Percentiles rank a stretch among this genome's conserved stretches.
phyloP scores from a whole-genome alignment of 2,797 vertebrate species.

The Pangasius macronema region DNA sequence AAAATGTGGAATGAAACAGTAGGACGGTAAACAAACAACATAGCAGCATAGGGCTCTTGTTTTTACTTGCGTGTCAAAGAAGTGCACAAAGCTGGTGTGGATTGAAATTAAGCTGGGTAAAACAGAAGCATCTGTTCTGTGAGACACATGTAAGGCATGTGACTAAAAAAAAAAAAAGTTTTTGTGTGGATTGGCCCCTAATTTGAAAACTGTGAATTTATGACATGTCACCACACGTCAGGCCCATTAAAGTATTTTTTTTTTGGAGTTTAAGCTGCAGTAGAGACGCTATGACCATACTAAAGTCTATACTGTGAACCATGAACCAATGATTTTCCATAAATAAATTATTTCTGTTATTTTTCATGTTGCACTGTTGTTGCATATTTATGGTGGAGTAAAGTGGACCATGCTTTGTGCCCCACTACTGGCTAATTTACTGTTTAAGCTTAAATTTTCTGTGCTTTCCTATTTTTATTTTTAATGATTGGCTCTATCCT shows the following conservation, averaged over 20 bases:
- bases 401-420: neutral
- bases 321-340: neutral
- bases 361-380: neutral
- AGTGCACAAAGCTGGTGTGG: neutral
- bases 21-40: neutral
- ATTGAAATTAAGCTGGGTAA: neutral
- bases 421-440: too few species aligned
- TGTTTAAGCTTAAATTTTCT: neutral
- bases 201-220: neutral
- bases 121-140: neutral
- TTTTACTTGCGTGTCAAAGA: neutral
- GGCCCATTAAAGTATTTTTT: too few species aligned
- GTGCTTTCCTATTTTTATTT: neutral
- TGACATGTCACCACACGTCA: neutral
- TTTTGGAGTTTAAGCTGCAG: too few species aligned
- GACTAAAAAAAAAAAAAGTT: neutral
- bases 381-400: neutral
- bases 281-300: neutral
- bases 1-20: slow-evolving; percentile 7
- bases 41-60: neutral
- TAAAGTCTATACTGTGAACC: neutral
- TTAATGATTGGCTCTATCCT: slow-evolving; percentile 22
- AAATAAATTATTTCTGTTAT: neutral
- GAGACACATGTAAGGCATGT: neutral
- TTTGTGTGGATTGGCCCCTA: neutral